A percentile compares a stretch with the other conserved stretches of the same genome.
These are phyloP conservation scores for Rhagoletis pomonella DNA, from an alignment of 1,140 invertebrate species.

Conservation along the genomic window DNA sequence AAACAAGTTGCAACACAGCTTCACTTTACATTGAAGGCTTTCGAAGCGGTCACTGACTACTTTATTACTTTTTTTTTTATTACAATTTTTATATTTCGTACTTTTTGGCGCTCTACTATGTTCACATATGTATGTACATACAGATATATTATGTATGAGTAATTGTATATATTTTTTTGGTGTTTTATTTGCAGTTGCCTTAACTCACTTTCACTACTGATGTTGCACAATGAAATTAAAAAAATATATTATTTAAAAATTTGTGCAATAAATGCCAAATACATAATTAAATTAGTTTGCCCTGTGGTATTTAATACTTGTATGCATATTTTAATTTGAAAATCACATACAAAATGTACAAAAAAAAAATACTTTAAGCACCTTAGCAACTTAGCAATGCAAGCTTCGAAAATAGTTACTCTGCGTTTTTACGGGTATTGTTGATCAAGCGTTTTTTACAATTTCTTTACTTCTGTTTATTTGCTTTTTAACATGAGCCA, in stretches of 20 bases:
- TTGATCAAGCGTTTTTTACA: background rate
- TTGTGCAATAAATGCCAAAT: conserved; percentile 1
- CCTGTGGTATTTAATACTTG: background rate
- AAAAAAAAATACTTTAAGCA: background rate
- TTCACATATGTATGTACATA: background rate
- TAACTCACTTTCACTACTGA: conserved; percentile 33
- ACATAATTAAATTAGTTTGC: background rate
- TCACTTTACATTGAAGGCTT: conserved; percentile 34
- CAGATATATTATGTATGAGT: too few species aligned
- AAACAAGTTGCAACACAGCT: conserved; percentile 39
- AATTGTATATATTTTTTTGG: background rate
- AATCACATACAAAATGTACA: background rate
- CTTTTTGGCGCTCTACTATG: conserved; percentile 24
- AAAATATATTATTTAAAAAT: background rate
- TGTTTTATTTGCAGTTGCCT: background rate
- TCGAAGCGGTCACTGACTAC: conserved; percentile 47
- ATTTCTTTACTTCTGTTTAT: conserved; percentile 10
- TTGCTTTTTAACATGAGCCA: conserved; percentile 7
- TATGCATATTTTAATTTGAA: background rate
- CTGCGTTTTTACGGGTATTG: background rate
- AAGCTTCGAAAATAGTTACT: too few species aligned
- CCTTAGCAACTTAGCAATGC: background rate
- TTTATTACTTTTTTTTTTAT: conserved; percentile 15
- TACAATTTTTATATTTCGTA: background rate
- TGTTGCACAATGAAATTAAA: conserved; percentile 23